Evolutionary conservation across 2,113 vertebrate species (phyloP).

Genomic region (Sialia sialis): DNA sequence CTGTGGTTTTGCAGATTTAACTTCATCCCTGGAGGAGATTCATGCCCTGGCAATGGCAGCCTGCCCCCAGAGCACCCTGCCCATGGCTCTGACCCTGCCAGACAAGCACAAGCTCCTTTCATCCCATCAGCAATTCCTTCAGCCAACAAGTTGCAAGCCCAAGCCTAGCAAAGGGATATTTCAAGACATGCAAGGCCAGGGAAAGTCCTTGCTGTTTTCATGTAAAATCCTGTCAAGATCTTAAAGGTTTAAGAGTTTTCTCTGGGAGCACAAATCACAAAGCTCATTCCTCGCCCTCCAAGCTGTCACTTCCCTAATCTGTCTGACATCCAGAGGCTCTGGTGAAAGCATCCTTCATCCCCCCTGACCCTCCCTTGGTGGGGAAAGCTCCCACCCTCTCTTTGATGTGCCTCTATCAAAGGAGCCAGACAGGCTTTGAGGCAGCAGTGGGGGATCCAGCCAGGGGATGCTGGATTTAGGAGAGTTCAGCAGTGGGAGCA

Average conservation of each 20-base stretch:
- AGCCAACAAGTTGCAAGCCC: not conserved
- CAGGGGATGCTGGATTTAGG: not conserved
- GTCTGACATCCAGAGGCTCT: not conserved
- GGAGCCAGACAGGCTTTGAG: not conserved
- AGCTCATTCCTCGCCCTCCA: not conserved
- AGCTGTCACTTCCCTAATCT: slow-evolving; percentile 1
- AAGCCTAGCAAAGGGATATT: not conserved
- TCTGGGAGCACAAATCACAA: not conserved
- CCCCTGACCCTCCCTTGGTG: not conserved
- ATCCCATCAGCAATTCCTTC: not conserved
- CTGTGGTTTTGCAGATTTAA: not conserved
- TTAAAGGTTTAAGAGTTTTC: slow-evolving; percentile 20
- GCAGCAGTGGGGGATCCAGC: not conserved
- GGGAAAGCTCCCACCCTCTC: not conserved
- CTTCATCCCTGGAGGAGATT: not conserved
- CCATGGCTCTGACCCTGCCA: rapidly evolving
- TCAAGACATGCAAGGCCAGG: not conserved
- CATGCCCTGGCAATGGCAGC: not conserved
- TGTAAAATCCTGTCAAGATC: slow-evolving; percentile 10
- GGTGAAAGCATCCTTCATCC: not conserved
- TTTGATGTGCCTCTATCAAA: not conserved
- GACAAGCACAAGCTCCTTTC: not conserved
- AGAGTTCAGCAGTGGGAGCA: not conserved
- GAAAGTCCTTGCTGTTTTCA: not conserved
- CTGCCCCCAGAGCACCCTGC: not conserved